phyloP scores from a whole-genome alignment of 1,140 invertebrate genomes.

The Pomacea maculata region DNA sequence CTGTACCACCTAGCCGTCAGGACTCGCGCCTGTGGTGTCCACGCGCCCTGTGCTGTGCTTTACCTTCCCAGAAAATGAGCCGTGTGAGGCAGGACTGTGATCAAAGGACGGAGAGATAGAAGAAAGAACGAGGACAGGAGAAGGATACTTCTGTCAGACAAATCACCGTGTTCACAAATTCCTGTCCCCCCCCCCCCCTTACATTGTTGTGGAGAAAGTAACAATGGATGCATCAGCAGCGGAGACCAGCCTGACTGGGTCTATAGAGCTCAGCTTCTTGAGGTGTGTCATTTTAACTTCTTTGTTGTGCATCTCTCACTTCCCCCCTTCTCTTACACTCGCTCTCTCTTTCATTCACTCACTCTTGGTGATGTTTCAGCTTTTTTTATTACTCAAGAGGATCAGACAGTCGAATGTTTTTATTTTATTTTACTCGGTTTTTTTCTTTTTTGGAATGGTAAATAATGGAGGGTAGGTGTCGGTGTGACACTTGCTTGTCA shows the following conservation, averaged over 20 bases:
- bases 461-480: no score
- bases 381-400: not conserved
- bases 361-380: not conserved
- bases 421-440: no score
- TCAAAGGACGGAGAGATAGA: not conserved
- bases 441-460: no score
- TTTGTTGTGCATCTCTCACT: not conserved
- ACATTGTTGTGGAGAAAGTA: not conserved
- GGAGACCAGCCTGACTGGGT: conserved; percentile 23
- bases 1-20: not conserved
- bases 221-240: conserved; percentile 26
- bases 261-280: conserved; percentile 27
- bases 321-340: not conserved
- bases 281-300: conserved; percentile 17
- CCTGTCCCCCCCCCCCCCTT: no score
- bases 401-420: no score
- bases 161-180: no score
- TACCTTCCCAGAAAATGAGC: not conserved
- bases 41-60: conserved; percentile 15
- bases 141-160: not conserved
- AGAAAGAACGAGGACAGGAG: conserved; percentile 8
- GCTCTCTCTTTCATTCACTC: conserved; percentile 1
- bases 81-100: conserved; percentile 8
- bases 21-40: conserved; percentile 7
- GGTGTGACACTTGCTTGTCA: no score